Conservation (phyloP, 2,797 vertebrate species). For the Sphenopsis melanotis region DNA sequence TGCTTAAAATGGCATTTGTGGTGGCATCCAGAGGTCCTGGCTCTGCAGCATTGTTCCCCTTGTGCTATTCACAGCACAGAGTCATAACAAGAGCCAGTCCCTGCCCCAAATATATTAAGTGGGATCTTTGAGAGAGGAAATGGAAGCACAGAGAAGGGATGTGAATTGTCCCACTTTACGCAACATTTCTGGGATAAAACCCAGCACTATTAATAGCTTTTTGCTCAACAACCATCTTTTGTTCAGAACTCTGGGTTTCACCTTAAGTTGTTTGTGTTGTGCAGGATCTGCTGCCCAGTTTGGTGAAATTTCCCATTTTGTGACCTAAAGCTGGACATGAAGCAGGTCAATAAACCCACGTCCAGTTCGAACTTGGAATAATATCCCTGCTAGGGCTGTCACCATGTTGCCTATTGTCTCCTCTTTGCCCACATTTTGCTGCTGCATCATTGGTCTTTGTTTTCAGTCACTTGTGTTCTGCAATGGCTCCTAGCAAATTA, state of each 20-base stretch:
- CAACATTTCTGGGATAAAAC: slow-evolving; percentile 58
- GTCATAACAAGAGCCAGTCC: slow-evolving; percentile 28
- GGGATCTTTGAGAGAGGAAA: slow-evolving; percentile 53
- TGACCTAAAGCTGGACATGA: not conserved
- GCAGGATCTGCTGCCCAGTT: not conserved
- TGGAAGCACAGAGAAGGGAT: slow-evolving; percentile 46
- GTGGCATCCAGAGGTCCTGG: slow-evolving; percentile 31
- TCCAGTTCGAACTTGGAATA: not conserved
- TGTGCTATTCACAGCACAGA: slow-evolving; percentile 46
- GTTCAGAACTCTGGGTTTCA: slow-evolving; percentile 42
- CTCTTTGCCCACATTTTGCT: not conserved
- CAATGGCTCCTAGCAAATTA: not conserved
- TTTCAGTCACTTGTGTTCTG: not conserved
- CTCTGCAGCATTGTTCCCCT: slow-evolving; percentile 38
- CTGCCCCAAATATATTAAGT: slow-evolving; percentile 46
- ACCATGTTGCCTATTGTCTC: not conserved
- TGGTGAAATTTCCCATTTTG: not conserved
- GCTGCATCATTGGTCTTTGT: not conserved
- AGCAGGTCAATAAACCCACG: not conserved
- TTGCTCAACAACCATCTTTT: slow-evolving; percentile 56
- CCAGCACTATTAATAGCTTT: slow-evolving; percentile 62
- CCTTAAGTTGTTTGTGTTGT: slow-evolving; percentile 44
- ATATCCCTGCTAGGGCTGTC: not conserved
- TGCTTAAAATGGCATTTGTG: slow-evolving; percentile 21
- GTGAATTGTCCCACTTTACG: slow-evolving; percentile 47